Evolutionary conservation across 2,888 invertebrate genomes (phyloP), one percentile per base, ranked within the genome.

Genomic region (Calliopum simillimum): DNA sequence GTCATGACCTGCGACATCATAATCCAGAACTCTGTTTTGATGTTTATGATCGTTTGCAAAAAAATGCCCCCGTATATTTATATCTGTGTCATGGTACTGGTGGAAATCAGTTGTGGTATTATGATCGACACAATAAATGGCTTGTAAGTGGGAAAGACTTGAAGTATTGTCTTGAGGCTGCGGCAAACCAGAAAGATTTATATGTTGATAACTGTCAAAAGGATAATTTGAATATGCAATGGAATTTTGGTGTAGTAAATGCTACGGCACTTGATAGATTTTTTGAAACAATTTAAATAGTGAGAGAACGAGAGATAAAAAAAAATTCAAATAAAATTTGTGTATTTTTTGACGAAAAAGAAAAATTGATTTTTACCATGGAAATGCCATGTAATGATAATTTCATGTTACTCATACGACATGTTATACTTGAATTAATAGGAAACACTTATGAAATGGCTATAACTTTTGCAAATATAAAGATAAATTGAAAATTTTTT

Each of bases 61-160:
- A 89, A 1, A 91, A 91, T 80, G 93, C 96, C 0, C 93, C 94
- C 0, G 88, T 98, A 1, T 88, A 91, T 47, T 86, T 98, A 63
- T 98, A 93, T 88, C 90, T 91, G 33, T 98, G 98, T 77, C 98
- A 99, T 81, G 94, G 96, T 0, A 93, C 94, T 82, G 92, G 94
- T 72, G 98, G 98, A 2, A 98, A 99, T 87, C 98, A 99, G 85
- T 89, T 94, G 77, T 98, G 97, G 94, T 91, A 90, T 78, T 98
- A 96, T 82, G 90, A 94, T 76, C 82, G 88, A 77, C 91, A 91
- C 76, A 86, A 74, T 4, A 78, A 80, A 47, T 78, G 81, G 77
- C 71, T 85, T 0, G 75, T 76, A 19, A 83, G 85, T 23, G 85
- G 85, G 0, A 73, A 63, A 90, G 93, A 2, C 88, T 90, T 79